A percentile compares a stretch with the other conserved stretches of the same genome.
Evolutionary conservation across 2,797 vertebrate species (phyloP).

Genomic region (Myiotriccus ornatus): DNA sequence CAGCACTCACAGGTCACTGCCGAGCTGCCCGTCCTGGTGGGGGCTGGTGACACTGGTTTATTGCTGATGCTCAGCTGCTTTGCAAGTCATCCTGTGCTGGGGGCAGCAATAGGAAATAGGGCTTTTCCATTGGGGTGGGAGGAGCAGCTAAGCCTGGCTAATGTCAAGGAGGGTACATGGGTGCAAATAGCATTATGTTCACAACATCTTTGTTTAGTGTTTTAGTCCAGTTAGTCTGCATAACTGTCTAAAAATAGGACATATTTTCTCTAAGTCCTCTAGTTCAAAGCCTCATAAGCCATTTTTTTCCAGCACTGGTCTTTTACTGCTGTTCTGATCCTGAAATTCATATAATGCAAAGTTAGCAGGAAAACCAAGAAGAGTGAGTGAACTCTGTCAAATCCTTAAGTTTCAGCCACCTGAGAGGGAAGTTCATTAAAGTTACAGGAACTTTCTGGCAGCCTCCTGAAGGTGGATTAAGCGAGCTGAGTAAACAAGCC

Average conservation of each 20-base stretch:
- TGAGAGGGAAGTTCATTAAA: slow-evolving; percentile 19
- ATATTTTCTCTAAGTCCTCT: slow-evolving; percentile 33
- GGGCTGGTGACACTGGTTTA: fast-evolving
- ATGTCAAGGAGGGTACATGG: not conserved
- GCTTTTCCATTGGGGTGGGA: not conserved
- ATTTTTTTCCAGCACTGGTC: not conserved
- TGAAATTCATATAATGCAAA: not conserved
- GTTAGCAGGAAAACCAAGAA: not conserved
- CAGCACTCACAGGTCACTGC: not conserved
- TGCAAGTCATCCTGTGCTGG: not conserved
- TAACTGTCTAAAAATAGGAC: slow-evolving; percentile 56
- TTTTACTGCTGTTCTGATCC: not conserved
- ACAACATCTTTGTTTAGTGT: slow-evolving; percentile 46
- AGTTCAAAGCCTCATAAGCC: slow-evolving; percentile 18
- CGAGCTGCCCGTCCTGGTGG: fast-evolving
- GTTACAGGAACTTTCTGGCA: slow-evolving; percentile 23
- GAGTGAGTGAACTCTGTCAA: not conserved
- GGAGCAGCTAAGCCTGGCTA: not conserved
- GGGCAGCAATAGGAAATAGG: not conserved
- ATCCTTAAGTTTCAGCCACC: slow-evolving; percentile 14
- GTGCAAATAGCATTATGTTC: slow-evolving; percentile 48
- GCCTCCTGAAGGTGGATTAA: not conserved
- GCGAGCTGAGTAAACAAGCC: not conserved
- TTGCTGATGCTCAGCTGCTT: not conserved
- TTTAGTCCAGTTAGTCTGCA: slow-evolving; percentile 58